Percentiles rank a stretch among this genome's conserved stretches.
Evolutionary conservation across 2,888 invertebrate genomes (phyloP).

Genomic region (Diloba caeruleocephala): DNA sequence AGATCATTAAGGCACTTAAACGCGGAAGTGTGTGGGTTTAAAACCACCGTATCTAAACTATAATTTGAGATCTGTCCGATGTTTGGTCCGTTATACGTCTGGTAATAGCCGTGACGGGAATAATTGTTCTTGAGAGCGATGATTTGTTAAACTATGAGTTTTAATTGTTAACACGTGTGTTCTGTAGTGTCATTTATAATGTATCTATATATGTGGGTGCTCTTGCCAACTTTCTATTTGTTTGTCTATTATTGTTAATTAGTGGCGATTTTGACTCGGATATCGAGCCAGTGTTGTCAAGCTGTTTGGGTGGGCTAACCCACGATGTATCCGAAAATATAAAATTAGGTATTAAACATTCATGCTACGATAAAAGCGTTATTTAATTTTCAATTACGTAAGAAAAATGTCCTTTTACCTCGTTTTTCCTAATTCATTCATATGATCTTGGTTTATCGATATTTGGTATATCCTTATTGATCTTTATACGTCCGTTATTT

Average conservation of each 20-base stretch:
- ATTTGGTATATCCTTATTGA: no score
- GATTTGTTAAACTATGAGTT: constrained; percentile 81
- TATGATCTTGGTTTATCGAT: no score
- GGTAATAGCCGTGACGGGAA: constrained; percentile 80
- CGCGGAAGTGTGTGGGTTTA: constrained; percentile 88
- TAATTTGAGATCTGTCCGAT: constrained; percentile 84
- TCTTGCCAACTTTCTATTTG: constrained; percentile 73
- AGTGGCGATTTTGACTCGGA: constrained; percentile 45
- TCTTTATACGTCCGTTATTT: no score
- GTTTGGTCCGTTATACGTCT: constrained; percentile 75
- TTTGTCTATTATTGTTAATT: constrained; percentile 49
- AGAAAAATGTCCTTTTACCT: no score
- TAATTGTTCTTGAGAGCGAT: constrained; percentile 80
- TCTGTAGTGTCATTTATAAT: constrained; percentile 64
- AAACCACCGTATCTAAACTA: constrained; percentile 87
- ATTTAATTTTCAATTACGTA: no score
- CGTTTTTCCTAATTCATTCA: no score
- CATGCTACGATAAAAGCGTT: constrained; percentile 11
- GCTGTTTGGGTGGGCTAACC: constrained; percentile 33
- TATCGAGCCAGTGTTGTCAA: constrained; percentile 28
- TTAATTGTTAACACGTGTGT: constrained; percentile 87
- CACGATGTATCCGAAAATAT: constrained; percentile 22
- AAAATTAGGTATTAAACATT: no score
- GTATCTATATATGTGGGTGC: constrained; percentile 64
- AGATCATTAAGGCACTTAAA: constrained; percentile 83